These are phyloP conservation scores for Apodemia zela DNA, from an alignment of 2,888 invertebrate species.

Conservation along the genomic window DNA sequence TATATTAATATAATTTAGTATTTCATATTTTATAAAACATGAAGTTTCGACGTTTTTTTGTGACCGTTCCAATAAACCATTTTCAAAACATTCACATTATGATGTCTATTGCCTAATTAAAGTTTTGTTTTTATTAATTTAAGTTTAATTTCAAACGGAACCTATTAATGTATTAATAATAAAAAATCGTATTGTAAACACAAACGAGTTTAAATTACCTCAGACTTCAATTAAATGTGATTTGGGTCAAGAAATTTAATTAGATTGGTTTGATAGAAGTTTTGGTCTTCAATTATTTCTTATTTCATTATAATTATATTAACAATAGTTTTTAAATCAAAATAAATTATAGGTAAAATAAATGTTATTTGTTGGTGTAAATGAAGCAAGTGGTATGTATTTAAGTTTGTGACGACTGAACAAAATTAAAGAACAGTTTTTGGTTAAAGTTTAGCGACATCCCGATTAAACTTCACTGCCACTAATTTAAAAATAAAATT, in stretches of 20 bases:
- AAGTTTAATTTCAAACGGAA: neutral
- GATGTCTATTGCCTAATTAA: neutral
- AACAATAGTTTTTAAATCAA: slow-evolving; percentile 12
- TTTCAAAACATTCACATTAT: slow-evolving; percentile 14
- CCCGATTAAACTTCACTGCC: slow-evolving; percentile 77
- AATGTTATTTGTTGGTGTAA: slow-evolving; percentile 23
- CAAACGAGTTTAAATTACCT: slow-evolving; percentile 13
- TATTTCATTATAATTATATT: neutral
- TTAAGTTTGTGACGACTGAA: slow-evolving; percentile 41
- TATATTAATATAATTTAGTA: neutral
- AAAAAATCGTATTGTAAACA: slow-evolving; percentile 7
- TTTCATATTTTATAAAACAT: neutral
- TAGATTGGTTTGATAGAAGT: slow-evolving; percentile 7
- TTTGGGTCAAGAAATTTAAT: neutral
- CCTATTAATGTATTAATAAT: neutral
- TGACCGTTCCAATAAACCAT: neutral
- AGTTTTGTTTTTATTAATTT: neutral
- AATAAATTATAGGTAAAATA: slow-evolving; percentile 18
- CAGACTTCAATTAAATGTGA: slow-evolving; percentile 9
- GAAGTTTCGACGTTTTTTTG: neutral
- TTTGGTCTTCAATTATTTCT: slow-evolving; percentile 5
- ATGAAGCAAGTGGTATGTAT: slow-evolving; percentile 24
- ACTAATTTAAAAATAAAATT: slow-evolving; percentile 80
- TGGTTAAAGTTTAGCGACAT: slow-evolving; percentile 58
- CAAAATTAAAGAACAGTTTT: slow-evolving; percentile 50